These are phyloP conservation scores for Lumbricus terrestris DNA, from an alignment of 2,888 invertebrate species.

Conservation along the genomic window DNA sequence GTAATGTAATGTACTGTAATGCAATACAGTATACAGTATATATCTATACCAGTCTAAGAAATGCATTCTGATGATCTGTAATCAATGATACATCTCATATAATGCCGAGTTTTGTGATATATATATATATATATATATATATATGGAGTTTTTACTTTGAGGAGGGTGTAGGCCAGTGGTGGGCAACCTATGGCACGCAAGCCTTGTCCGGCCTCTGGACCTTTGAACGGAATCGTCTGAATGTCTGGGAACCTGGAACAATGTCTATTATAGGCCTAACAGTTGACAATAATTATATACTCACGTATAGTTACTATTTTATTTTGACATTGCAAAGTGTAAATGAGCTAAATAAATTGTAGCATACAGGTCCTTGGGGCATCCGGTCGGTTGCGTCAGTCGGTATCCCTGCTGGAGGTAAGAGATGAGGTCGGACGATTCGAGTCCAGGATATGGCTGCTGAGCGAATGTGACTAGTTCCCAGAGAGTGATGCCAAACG, in stretches of 20 bases:
- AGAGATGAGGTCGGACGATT: constrained; percentile 11
- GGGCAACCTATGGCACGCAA: no score
- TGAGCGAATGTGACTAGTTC: constrained; percentile 26
- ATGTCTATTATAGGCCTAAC: no score
- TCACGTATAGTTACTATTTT: neutral
- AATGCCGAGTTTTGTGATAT: neutral
- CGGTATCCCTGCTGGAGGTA: constrained; percentile 24
- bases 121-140: no score
- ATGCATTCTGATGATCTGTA: neutral
- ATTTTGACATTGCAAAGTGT: neutral
- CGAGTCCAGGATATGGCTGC: constrained; percentile 21
- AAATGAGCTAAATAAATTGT: neutral
- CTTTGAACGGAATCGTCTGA: no score
- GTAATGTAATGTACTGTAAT: no score
- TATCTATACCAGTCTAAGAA: neutral
- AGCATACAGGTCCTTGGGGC: constrained; percentile 20
- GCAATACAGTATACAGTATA: neutral
- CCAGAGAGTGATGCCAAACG: constrained; percentile 26
- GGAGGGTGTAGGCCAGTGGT: neutral
- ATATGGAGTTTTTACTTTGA: neutral
- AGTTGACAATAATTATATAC: no score
- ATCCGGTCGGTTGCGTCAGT: constrained; percentile 20
- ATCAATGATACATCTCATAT: neutral
- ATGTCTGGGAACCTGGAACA: no score
- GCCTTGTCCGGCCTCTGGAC: no score